phyloP scores from a whole-genome alignment of 2,888 invertebrate genomes.

The Bembecia ichneumoniformis region DNA sequence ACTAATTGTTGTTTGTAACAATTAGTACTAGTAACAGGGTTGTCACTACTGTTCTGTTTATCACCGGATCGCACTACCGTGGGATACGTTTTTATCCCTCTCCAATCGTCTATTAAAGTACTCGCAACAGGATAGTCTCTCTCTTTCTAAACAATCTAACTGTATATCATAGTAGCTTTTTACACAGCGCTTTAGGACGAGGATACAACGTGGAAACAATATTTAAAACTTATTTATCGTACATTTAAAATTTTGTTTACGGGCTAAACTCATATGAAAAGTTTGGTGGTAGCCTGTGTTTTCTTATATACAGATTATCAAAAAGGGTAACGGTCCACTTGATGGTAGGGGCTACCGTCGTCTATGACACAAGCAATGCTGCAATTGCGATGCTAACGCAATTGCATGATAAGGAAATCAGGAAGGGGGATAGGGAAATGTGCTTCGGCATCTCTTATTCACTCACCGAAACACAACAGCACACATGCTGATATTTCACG shows the following conservation, averaged over 20 bases:
- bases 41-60: neutral
- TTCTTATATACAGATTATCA: too few species aligned
- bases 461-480: too few species aligned
- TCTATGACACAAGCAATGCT: too few species aligned
- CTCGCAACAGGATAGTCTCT: neutral
- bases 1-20: conserved; percentile 5
- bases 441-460: too few species aligned
- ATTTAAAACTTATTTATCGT: neutral
- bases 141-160: neutral
- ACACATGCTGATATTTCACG: too few species aligned
- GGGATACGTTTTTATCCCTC: neutral
- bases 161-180: neutral
- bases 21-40: conserved; percentile 3
- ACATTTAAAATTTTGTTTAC: neutral
- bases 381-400: too few species aligned
- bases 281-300: too few species aligned
- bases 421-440: too few species aligned
- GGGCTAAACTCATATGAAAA: too few species aligned
- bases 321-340: too few species aligned
- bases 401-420: too few species aligned
- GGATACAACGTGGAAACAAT: neutral
- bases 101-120: neutral
- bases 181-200: neutral
- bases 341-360: too few species aligned
- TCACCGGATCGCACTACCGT: neutral